Evolutionary conservation across 1,140 invertebrate genomes (phyloP), one percentile per base, ranked within the genome.

Genomic region (Micrasema minimum): DNA sequence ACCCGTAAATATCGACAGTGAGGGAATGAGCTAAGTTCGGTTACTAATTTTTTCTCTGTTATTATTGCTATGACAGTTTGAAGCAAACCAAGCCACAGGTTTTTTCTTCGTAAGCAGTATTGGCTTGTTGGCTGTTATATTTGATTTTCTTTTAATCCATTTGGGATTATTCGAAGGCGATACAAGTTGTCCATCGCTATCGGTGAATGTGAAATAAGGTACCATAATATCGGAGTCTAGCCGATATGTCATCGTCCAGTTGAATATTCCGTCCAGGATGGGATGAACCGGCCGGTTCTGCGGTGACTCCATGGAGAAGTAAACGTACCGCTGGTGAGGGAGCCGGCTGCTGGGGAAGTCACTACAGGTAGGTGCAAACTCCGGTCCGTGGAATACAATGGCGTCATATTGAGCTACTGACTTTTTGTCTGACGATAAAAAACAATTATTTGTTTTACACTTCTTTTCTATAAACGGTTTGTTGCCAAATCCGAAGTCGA

Each of bases 1-100:
- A 78, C 7, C 91, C 91, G 76, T 87, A 92, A n/a, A 91, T 84
- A 77, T 92, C 89, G 5, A 93, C 85, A 2, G 77, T n/a, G n/a
- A n/a, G n/a, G 83, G 70, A 83, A 82, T 46, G 87, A 81, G 55
- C 83, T 76, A 5, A 92, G 78, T 70, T 87, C 79, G 18, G 77
- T 75, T 0, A 87, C 87, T 66, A 87, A 85, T 3, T 2, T 79
- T 66, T 74, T 88, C 82, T 6, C 91, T 77, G n/a, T 80, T 76
- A 51, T 86, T 87, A 0, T 79, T 65, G 0, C 85, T 85, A 12
- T 79, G 62, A 77, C 90, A 92, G 76, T 90, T 87, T 20, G 87
- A 88, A 0, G 88, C 86, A 66, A 90, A 85, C 88, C 88, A 90
- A 11, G 86, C 87, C 6, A 84, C 85, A 51, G 80, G 7, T 46